Evolutionary conservation across 2,113 vertebrate species (phyloP).

Genomic region (Orcinus orca): DNA sequence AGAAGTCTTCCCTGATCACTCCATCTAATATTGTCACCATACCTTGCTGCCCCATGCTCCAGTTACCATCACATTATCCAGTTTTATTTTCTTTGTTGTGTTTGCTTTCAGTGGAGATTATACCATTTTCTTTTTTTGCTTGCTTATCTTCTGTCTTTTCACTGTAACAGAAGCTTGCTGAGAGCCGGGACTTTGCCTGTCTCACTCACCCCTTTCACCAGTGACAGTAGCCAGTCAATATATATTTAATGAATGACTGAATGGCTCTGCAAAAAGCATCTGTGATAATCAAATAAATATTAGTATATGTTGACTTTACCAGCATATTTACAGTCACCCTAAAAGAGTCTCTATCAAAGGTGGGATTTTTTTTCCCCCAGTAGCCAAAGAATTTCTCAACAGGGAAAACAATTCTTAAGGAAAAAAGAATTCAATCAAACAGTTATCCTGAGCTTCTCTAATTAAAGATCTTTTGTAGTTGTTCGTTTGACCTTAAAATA

Average conservation of each 20-base stretch:
- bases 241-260: not conserved
- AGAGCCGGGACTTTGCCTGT: not conserved
- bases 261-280: not conserved
- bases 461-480: slow-evolving; percentile 10
- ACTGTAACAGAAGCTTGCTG: not conserved
- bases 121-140: not conserved
- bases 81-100: not conserved
- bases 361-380: not conserved
- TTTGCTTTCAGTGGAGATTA: not conserved
- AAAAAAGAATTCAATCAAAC: not conserved
- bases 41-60: not conserved
- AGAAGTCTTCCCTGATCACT: not conserved
- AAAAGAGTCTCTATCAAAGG: not conserved
- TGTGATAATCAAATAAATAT: not conserved
- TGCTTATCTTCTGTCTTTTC: not conserved
- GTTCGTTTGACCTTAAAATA: not conserved
- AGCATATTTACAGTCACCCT: not conserved
- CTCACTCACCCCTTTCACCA: not conserved
- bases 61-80: not conserved
- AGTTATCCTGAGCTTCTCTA: not conserved
- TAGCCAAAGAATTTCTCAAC: not conserved
- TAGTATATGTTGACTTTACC: not conserved
- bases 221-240: not conserved
- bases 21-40: not conserved
- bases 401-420: not conserved